Percentiles rank a stretch among this genome's conserved stretches.
Evolutionary conservation across 1,140 invertebrate genomes (phyloP).

Genomic region (Spodoptera litura): DNA sequence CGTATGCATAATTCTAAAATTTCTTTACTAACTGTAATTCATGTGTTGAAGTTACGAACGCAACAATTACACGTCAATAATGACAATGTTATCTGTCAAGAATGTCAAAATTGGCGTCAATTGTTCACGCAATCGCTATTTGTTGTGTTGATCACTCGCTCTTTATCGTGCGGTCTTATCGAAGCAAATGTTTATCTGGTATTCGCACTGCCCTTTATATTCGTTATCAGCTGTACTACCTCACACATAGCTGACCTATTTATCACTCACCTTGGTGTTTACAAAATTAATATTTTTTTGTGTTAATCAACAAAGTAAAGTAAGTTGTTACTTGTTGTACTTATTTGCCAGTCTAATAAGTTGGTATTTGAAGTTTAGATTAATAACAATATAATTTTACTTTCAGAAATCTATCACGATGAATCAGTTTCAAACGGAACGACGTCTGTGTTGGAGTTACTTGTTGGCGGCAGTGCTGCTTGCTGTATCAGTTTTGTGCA

Average conservation of each 20-base stretch:
- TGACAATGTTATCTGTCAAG: not conserved
- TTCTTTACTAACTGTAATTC: too few relatives aligned
- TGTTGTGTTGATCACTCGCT: not conserved
- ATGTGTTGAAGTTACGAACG: too few relatives aligned
- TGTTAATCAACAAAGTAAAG: not conserved
- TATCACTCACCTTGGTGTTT: not conserved
- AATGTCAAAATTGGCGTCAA: not conserved
- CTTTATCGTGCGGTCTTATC: conserved; percentile 8
- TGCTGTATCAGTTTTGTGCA: conserved; percentile 85
- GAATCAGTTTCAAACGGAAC: conserved; percentile 86
- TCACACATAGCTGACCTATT: conserved; percentile 22
- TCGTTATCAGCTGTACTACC: conserved; percentile 25
- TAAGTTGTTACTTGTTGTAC: not conserved
- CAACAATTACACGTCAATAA: too few relatives aligned
- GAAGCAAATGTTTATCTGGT: conserved; percentile 23
- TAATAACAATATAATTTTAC: not conserved
- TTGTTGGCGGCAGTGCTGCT: conserved; percentile 82
- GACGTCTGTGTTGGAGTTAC: conserved; percentile 86
- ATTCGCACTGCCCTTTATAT: conserved; percentile 8
- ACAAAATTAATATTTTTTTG: not conserved
- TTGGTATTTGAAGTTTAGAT: not conserved
- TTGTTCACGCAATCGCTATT: not conserved
- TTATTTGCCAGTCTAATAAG: not conserved
- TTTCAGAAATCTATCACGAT: conserved; percentile 58
- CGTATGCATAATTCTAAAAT: too few relatives aligned